Evolutionary conservation across 2,113 vertebrate species (phyloP).

Genomic region (Prinia subflava): DNA sequence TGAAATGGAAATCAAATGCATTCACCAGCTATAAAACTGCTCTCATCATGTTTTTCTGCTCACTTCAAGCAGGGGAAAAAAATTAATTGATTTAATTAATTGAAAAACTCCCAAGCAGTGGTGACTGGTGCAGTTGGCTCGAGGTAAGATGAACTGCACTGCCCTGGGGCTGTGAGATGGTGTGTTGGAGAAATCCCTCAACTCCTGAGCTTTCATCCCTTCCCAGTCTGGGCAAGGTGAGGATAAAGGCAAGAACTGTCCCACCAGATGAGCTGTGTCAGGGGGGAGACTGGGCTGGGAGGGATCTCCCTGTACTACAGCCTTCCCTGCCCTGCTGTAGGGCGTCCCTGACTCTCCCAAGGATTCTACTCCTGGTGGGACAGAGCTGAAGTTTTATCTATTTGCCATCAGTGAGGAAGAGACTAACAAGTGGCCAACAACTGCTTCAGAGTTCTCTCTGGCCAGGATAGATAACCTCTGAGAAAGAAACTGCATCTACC

Average conservation of each 20-base stretch:
- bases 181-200: not conserved
- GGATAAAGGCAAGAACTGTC: not conserved
- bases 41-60: not conserved
- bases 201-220: not conserved
- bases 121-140: not conserved
- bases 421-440: not conserved
- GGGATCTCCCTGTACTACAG: rapidly evolving
- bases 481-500: not conserved
- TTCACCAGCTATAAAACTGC: not conserved
- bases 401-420: not conserved
- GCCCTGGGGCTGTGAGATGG: not conserved
- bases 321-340: not conserved
- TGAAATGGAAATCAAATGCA: not conserved
- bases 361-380: not conserved
- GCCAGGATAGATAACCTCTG: not conserved
- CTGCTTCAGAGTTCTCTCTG: not conserved
- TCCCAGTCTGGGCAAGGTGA: not conserved
- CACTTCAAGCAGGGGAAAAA: not conserved
- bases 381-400: not conserved
- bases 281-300: not conserved
- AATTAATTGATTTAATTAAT: too few relatives aligned
- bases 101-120: not conserved
- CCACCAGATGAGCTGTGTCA: rapidly evolving
- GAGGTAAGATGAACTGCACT: not conserved
- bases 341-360: not conserved